Evolutionary conservation across 2,797 vertebrate genomes (phyloP).

Genomic region (Gymnodraco acuticeps): DNA sequence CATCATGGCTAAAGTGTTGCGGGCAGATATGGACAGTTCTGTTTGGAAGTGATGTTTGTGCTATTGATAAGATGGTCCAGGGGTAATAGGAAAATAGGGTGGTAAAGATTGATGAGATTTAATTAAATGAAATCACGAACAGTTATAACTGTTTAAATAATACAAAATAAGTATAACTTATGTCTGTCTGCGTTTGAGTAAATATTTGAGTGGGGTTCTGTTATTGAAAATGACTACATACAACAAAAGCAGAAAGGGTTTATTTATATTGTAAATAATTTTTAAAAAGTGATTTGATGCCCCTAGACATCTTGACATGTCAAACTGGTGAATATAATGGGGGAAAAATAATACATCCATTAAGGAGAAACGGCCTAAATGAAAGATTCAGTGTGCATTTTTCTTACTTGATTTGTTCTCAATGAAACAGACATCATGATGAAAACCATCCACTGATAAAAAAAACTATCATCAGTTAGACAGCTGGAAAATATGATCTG

Average conservation of each 20-base stretch:
- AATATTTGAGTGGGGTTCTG: neutral
- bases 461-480: constrained; percentile 35
- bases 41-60: constrained; percentile 45
- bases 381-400: constrained; percentile 1
- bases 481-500: constrained; percentile 37
- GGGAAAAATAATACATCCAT: neutral
- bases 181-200: neutral
- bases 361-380: constrained; percentile 3
- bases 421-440: constrained; percentile 20
- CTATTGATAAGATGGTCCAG: constrained; percentile 46
- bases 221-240: constrained; percentile 9
- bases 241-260: neutral
- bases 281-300: neutral
- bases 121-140: too few species aligned
- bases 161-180: neutral
- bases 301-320: constrained; percentile 10
- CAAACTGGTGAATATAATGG: constrained; percentile 4
- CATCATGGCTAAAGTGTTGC: constrained; percentile 38
- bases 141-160: too few species aligned
- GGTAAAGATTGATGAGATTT: too few species aligned
- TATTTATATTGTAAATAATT: neutral
- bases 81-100: constrained; percentile 23
- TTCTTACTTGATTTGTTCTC: constrained; percentile 12
- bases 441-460: constrained; percentile 29
- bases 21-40: constrained; percentile 57